These are phyloP conservation scores for Physella acuta DNA, from an alignment of 1,140 invertebrate genomes.

Conservation along the genomic window DNA sequence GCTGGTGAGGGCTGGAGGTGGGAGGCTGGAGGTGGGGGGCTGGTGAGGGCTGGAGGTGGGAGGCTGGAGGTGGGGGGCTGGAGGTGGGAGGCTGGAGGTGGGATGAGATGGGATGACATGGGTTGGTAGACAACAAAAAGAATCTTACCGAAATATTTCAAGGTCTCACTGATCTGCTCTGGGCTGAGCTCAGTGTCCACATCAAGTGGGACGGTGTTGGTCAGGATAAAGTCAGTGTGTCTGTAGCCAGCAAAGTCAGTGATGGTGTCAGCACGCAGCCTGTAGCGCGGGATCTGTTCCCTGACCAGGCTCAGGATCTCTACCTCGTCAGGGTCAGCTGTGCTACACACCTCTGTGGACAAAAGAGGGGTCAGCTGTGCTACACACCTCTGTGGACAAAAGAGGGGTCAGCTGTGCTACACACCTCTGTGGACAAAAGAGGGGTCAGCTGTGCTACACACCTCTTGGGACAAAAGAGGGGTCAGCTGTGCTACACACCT, in stretches of 20 bases:
- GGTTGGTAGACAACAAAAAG: not conserved
- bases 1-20: too few species aligned
- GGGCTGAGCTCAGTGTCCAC: conserved; percentile 77
- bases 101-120: not conserved
- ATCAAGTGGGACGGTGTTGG: conserved; percentile 68
- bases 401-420: too few species aligned
- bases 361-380: not conserved
- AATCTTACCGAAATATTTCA: conserved; percentile 94
- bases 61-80: too few species aligned
- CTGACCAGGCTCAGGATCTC: conserved; percentile 92
- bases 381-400: too few species aligned
- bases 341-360: conserved; percentile 52
- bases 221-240: conserved; percentile 91
- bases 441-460: too few species aligned
- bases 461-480: too few species aligned
- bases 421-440: too few species aligned
- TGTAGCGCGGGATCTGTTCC: conserved; percentile 93
- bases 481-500: too few species aligned
- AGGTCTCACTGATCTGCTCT: conserved; percentile 90
- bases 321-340: conserved; percentile 69
- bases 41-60: too few species aligned
- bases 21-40: too few species aligned
- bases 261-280: conserved; percentile 86
- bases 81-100: not conserved
- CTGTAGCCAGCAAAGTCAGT: conserved; percentile 94